Evolutionary conservation across 2,797 vertebrate species (phyloP), one percentile per base, ranked within the genome.

Genomic region (Melanotaenia parkinsoni): DNA sequence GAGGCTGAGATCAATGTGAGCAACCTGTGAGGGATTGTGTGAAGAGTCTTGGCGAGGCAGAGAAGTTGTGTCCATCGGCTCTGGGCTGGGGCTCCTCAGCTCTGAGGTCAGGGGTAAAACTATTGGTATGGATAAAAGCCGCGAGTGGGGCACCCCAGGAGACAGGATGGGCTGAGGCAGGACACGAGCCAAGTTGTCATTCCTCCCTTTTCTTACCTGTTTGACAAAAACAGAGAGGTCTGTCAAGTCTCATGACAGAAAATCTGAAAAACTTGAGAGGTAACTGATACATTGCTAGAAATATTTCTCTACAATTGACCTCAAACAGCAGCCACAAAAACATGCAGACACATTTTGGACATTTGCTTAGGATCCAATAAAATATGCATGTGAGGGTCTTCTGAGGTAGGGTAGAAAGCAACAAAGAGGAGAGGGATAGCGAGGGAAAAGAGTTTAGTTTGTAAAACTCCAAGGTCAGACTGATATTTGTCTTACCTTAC

Each of bases 201-300:
- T 37, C 43, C 86, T 87, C 33, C 74, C 83, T 71, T 94, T 96
- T 75, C 86, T 94, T 80, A 94, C 84, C 96, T 97, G 85, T 72
- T 79, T 69, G 53, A 89, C 63, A 40, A 51, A 83, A 58, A 72
- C 7, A 50, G 32, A 62, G 28, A 76, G 58, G 70, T 72, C n/a
- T n/a, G n/a, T 61, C 79, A 45, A 83, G 77, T 81, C 69, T 70
- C 2, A 0, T 78, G 85, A 84, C 47, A 11, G n/a, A 74, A 79
- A 86, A 87, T 28, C 30, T 37, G 79, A 91, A 84, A 24, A 35
- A n/a, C 40, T 60, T 2, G 8, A 32, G 61, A 77, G 51, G 64
- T 67, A 88, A 82, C 63, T 62, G 56, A 91, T 77, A 83, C 71
- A 13, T 12, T 4, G 7, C 12, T 12, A 28, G 1, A 14, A 66